Percentiles rank a stretch among this genome's conserved stretches.
phyloP scores from a whole-genome alignment of 2,113 vertebrate species.

The Aix galericulata region DNA sequence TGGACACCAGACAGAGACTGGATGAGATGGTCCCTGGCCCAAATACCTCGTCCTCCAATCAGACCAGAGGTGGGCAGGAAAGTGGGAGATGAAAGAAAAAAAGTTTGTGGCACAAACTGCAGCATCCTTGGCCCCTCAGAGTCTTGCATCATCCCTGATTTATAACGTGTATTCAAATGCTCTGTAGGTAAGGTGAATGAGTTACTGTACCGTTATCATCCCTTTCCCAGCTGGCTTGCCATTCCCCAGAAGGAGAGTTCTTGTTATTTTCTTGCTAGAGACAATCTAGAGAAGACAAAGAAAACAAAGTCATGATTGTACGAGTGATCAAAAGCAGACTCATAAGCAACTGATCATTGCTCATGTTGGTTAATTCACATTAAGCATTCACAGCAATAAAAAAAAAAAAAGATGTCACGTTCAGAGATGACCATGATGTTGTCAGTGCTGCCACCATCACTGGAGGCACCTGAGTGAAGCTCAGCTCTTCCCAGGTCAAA shows the following conservation, averaged over 20 bases:
- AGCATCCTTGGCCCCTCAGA: not conserved
- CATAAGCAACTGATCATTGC: not conserved
- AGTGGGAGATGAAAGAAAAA: not conserved
- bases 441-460: not conserved
- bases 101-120: not conserved
- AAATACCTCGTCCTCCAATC: not conserved
- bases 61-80: not conserved
- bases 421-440: not conserved
- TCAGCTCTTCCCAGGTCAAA: not conserved
- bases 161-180: not conserved
- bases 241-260: conserved; percentile 89
- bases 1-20: fast-evolving
- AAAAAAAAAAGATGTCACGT: not conserved
- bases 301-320: not conserved
- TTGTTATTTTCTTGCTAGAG: conserved; percentile 96
- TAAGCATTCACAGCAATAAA: not conserved
- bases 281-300: conserved; percentile 84
- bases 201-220: conserved; percentile 84
- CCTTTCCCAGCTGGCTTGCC: conserved; percentile 97
- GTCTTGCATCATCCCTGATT: not conserved
- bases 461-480: not conserved
- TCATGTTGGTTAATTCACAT: not conserved
- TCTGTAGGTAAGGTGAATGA: not conserved
- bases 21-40: not conserved
- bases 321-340: not conserved